Conservation (phyloP, 2,888 invertebrate genomes). For the Lottia gigantea region DNA sequence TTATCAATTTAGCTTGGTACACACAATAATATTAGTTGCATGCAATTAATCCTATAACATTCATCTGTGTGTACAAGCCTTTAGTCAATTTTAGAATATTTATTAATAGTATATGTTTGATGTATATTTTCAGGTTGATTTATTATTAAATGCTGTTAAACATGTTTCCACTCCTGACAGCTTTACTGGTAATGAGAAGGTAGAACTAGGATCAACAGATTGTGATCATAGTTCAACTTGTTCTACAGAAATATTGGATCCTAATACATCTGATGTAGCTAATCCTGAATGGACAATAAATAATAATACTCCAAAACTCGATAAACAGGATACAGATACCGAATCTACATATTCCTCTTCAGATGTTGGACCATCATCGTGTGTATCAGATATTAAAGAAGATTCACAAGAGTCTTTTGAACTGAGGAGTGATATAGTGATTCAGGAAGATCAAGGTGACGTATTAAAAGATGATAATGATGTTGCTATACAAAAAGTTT, state of each 20-base stretch:
- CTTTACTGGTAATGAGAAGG: not conserved
- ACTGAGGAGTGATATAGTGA: not conserved
- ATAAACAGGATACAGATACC: slow-evolving; percentile 3
- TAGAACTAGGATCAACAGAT: not conserved
- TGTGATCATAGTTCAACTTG: not conserved
- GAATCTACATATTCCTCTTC: slow-evolving; percentile 4
- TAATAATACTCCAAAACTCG: not conserved
- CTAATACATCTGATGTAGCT: not conserved
- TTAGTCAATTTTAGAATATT: too few species aligned
- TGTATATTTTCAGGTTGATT: slow-evolving; percentile 14
- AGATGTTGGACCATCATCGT: not conserved
- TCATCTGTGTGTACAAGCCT: too few species aligned
- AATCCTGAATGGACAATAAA: not conserved
- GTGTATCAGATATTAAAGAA: slow-evolving; percentile 4
- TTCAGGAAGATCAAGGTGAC: too few species aligned
- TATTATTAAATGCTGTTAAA: slow-evolving; percentile 49
- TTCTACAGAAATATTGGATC: not conserved
- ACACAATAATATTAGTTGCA: too few species aligned
- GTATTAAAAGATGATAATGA: not conserved
- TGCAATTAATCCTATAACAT: too few species aligned
- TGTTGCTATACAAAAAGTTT: not conserved
- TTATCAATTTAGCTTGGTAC: too few species aligned
- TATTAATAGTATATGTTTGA: not conserved
- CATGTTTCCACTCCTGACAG: slow-evolving; percentile 32
- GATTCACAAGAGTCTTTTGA: slow-evolving; percentile 1